Evolutionary conservation across 2,797 vertebrate genomes (phyloP).

Genomic region (Melanogrammus aeglefinus): DNA sequence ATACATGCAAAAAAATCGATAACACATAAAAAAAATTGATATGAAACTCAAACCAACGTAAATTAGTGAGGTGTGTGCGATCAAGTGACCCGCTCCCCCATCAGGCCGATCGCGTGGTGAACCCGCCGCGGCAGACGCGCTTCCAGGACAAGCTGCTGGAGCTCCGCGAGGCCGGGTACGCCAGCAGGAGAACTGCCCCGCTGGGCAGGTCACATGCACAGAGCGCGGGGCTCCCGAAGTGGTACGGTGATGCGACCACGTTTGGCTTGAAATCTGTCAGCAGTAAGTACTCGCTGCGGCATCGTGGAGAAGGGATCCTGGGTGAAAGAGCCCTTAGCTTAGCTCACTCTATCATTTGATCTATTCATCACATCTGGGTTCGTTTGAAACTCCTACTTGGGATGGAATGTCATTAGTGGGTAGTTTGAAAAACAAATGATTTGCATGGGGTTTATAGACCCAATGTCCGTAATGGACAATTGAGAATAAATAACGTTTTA

Average conservation of each 20-base stretch:
- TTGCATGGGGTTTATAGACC: background rate
- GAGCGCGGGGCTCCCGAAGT: slow-evolving; percentile 65
- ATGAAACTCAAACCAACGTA: background rate
- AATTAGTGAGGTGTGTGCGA: background rate
- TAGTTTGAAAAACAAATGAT: background rate
- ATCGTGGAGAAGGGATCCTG: background rate
- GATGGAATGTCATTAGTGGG: background rate
- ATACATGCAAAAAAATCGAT: background rate
- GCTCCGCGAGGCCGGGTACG: slow-evolving; percentile 73
- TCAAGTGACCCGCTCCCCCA: slow-evolving; percentile 8
- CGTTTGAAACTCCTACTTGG: background rate
- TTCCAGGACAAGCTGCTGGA: slow-evolving; percentile 79
- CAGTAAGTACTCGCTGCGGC: slow-evolving; percentile 69
- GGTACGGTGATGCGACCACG: slow-evolving; percentile 61
- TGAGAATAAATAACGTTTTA: background rate
- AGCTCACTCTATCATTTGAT: background rate
- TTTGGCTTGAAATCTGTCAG: slow-evolving; percentile 72
- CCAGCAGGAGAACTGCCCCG: slow-evolving; percentile 63
- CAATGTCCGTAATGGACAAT: background rate
- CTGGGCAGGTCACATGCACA: slow-evolving; percentile 76
- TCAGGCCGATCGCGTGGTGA: slow-evolving; percentile 71
- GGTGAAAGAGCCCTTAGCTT: background rate
- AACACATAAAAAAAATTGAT: background rate
- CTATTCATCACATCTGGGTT: background rate
- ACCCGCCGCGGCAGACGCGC: slow-evolving; percentile 69